A percentile compares a stretch with the other conserved stretches of the same genome.
These are phyloP conservation scores for Acanthiza pusilla DNA, from an alignment of 2,797 vertebrate genomes.

Conservation along the genomic window DNA sequence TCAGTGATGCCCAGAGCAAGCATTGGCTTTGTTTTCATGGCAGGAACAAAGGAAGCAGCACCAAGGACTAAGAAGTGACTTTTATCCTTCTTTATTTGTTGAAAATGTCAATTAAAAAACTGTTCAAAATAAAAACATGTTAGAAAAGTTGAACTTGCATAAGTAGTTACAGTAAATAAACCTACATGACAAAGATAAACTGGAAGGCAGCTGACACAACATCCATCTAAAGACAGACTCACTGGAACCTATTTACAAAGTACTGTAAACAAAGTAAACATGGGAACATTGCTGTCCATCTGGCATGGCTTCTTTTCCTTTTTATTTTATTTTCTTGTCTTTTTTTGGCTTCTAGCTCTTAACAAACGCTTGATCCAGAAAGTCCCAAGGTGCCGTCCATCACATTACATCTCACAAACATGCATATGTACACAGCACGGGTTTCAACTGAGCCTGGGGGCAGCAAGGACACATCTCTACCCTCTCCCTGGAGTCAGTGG, in stretches of 20 bases:
- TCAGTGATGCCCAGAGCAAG: neutral
- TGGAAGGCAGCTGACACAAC: conserved; percentile 66
- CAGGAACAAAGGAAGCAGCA: neutral
- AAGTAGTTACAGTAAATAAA: conserved; percentile 69
- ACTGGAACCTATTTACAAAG: conserved; percentile 71
- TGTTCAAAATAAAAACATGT: conserved; percentile 78
- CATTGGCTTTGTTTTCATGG: neutral
- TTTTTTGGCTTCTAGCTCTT: conserved; percentile 68
- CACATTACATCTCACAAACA: neutral
- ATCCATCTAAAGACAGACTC: conserved; percentile 64
- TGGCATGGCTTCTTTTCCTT: conserved; percentile 78
- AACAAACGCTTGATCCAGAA: conserved; percentile 39
- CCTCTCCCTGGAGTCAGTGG: neutral
- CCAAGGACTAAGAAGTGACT: conserved; percentile 55
- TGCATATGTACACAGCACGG: neutral
- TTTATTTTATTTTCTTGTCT: conserved; percentile 45
- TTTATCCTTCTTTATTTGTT: conserved; percentile 74
- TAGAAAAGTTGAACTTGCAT: conserved; percentile 76
- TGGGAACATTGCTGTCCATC: conserved; percentile 67
- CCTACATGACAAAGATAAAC: conserved; percentile 57
- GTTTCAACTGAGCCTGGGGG: neutral
- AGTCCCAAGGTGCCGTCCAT: conserved; percentile 42
- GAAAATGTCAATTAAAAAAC: conserved; percentile 81
- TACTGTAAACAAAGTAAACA: conserved; percentile 75
- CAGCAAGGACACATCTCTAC: neutral